Evolutionary conservation across 2,888 invertebrate species (phyloP), one percentile per base, ranked within the genome.

Genomic region (Heteromyza rotundicornis): DNA sequence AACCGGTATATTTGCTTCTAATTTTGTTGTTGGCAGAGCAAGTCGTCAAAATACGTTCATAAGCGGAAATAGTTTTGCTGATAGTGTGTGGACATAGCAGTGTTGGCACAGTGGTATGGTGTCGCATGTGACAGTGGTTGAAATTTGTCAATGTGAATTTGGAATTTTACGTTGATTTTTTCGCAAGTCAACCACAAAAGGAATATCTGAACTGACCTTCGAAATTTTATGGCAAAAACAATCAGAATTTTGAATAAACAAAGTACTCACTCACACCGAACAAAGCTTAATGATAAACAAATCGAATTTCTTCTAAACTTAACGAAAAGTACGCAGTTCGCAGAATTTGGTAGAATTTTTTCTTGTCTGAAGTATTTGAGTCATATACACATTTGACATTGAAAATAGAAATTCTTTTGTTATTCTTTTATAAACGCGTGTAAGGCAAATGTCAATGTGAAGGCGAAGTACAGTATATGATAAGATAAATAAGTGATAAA

Each of bases 41-140:
- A n/a, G 40, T n/a, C 40, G 40, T 32, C 32, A 32, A 32, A 32
- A 32, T 32, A 8, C 12, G 40, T 7, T 10, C 40, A 40, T n/a
- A 74, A 67, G 75, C 72, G 72, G 75, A 75, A 75, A 72, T 72
- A 75, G 27, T 27, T 27, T 27, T 27, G 27, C 27, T 27, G 27
- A 27, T 27, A 27, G 27, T 27, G n/a, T n/a, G n/a, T n/a, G n/a
- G n/a, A n/a, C n/a, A n/a, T n/a, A n/a, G n/a, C n/a, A n/a, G n/a
- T n/a, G n/a, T n/a, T n/a, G n/a, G n/a, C n/a, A n/a, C n/a, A n/a
- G n/a, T n/a, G n/a, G n/a, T n/a, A n/a, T n/a, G n/a, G n/a, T n/a
- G n/a, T n/a, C n/a, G n/a, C n/a, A n/a, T n/a, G n/a, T n/a, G n/a
- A n/a, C n/a, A n/a, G n/a, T n/a, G n/a, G n/a, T n/a, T n/a, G n/a